These are phyloP conservation scores for Panthera tigris DNA, from an alignment of 2,113 vertebrate species.

Conservation along the genomic window DNA sequence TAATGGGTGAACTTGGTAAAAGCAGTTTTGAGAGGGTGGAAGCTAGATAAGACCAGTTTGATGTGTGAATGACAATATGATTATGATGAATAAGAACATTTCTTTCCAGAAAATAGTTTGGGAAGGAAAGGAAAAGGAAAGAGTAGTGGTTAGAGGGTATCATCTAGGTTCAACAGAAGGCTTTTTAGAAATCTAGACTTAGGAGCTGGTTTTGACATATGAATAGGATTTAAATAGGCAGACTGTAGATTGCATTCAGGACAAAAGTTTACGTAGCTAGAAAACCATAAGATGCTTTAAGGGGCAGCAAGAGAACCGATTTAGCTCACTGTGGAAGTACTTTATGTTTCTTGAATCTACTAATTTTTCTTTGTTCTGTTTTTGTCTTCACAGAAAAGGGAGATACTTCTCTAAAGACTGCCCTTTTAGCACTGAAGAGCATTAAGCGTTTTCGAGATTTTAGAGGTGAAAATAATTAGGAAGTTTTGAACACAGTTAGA, in stretches of 20 bases:
- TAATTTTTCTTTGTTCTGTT: not conserved
- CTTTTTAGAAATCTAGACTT: not conserved
- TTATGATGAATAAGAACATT: not conserved
- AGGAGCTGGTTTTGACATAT: not conserved
- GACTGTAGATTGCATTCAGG: not conserved
- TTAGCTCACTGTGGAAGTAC: not conserved
- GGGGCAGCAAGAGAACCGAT: not conserved
- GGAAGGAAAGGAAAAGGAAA: not conserved
- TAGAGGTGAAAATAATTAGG: slow-evolving; percentile 45
- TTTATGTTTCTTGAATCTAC: not conserved
- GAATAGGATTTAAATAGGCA: not conserved
- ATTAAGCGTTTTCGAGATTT: slow-evolving; percentile 9
- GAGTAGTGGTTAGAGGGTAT: not conserved
- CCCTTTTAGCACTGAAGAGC: slow-evolving; percentile 51
- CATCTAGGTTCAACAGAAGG: not conserved
- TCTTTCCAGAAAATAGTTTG: not conserved
- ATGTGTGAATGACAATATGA: not conserved
- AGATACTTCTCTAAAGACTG: not conserved
- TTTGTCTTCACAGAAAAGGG: slow-evolving; percentile 52
- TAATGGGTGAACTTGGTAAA: not conserved
- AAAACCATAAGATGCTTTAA: not conserved
- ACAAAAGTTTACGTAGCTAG: not conserved
- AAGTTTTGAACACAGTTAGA: not conserved
- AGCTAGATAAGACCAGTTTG: not conserved
- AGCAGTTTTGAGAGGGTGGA: not conserved